Conservation (phyloP, 1,140 invertebrate species). For the Sogatella furcifera region DNA sequence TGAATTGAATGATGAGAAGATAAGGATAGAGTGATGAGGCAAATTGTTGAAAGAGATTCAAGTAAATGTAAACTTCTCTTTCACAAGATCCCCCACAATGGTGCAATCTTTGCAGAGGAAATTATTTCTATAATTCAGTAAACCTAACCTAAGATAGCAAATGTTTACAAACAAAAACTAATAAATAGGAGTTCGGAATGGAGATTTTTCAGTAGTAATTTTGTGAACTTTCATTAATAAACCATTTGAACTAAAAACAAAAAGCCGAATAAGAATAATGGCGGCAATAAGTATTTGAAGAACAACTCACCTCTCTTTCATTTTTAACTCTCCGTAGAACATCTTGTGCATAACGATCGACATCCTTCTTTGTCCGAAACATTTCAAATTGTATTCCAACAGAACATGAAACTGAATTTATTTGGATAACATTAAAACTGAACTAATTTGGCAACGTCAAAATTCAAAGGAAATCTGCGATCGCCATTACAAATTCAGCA, state of each 20-base stretch:
- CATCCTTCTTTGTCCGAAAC: conserved; percentile 39
- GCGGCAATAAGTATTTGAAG: conserved; percentile 2
- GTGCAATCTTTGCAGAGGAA: background rate
- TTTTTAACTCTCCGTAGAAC: conserved; percentile 34
- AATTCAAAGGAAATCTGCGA: no score
- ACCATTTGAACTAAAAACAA: background rate
- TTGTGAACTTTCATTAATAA: background rate
- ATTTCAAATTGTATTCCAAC: conserved; percentile 22
- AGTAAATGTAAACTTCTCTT: background rate
- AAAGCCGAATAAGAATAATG: conserved; percentile 9
- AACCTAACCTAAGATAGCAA: background rate
- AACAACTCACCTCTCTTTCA: conserved; percentile 37
- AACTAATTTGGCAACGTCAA: no score
- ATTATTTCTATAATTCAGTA: background rate
- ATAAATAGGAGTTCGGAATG: background rate
- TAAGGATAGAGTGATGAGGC: background rate
- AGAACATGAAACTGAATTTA: no score
- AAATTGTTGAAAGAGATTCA: background rate
- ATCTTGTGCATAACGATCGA: conserved; percentile 39
- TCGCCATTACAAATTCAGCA: no score
- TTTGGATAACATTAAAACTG: no score
- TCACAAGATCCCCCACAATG: background rate
- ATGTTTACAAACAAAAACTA: background rate
- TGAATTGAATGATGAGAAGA: no score
- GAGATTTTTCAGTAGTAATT: background rate